phyloP scores from a whole-genome alignment of 2,797 vertebrate species.

The Eleutherodactylus coqui region DNA sequence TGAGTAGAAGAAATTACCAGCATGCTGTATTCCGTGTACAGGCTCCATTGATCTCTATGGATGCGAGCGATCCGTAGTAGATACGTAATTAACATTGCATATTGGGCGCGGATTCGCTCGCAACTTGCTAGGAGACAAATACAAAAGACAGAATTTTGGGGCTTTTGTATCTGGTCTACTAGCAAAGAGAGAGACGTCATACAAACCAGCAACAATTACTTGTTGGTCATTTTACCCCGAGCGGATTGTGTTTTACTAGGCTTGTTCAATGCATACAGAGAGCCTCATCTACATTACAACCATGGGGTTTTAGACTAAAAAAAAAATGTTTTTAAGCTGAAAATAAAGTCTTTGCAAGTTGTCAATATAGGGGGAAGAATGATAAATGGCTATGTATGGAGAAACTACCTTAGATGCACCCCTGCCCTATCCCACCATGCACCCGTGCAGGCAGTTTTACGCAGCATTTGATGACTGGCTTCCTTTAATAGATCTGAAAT shows the following conservation, averaged over 20 bases:
- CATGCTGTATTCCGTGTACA: too few species aligned
- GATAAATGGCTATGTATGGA: background rate
- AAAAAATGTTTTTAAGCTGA: too few species aligned
- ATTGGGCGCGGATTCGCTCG: too few species aligned
- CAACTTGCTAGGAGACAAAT: too few species aligned
- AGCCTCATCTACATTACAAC: background rate
- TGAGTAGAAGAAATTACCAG: too few species aligned
- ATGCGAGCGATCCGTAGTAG: too few species aligned
- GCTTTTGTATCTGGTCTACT: too few species aligned
- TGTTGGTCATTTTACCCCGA: background rate
- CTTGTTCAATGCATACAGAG: background rate
- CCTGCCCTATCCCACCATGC: background rate
- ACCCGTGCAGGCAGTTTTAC: conserved; percentile 8
- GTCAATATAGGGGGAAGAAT: background rate
- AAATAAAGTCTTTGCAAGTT: background rate
- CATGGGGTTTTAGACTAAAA: background rate
- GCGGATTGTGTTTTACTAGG: background rate
- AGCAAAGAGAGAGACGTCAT: too few species aligned
- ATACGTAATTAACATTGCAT: too few species aligned
- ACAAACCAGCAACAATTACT: background rate
- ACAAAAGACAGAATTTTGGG: too few species aligned
- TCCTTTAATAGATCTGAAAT: conserved; percentile 28
- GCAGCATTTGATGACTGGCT: conserved; percentile 27
- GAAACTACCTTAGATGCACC: background rate
- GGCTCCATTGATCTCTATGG: too few species aligned